These are phyloP conservation scores for Athripsodes cinereus DNA, from an alignment of 2,888 invertebrate genomes.

Conservation along the genomic window DNA sequence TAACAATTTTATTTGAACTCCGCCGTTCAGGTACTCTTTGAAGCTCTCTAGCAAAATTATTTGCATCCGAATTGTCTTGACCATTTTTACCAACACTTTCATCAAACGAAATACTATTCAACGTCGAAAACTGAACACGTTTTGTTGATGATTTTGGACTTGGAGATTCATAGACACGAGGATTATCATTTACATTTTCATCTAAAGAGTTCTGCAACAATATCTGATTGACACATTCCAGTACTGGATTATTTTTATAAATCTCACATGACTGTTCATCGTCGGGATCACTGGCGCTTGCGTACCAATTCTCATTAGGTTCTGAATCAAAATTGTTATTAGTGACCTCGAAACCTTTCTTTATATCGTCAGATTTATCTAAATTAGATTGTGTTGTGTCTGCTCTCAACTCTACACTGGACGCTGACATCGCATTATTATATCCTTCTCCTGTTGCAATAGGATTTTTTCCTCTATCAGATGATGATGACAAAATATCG, in stretches of 20 bases:
- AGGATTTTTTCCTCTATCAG: slow-evolving; percentile 27
- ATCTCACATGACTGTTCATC: slow-evolving; percentile 63
- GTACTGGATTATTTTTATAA: slow-evolving; percentile 74
- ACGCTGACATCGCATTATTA: not conserved
- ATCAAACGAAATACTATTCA: slow-evolving; percentile 55
- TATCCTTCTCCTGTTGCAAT: not conserved
- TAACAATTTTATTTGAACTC: slow-evolving; percentile 44
- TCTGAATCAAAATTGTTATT: slow-evolving; percentile 37
- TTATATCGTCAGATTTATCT: slow-evolving; percentile 28
- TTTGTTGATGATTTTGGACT: slow-evolving; percentile 49
- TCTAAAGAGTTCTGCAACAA: slow-evolving; percentile 67
- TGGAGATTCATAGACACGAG: slow-evolving; percentile 45
- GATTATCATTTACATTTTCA: slow-evolving; percentile 49
- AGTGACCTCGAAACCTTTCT: slow-evolving; percentile 2
- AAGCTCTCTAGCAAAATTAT: slow-evolving; percentile 16
- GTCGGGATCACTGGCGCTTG: slow-evolving; percentile 71
- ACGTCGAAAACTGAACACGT: slow-evolving; percentile 58
- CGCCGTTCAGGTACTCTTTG: slow-evolving; percentile 40
- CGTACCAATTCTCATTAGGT: slow-evolving; percentile 72
- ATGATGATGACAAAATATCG: slow-evolving; percentile 36
- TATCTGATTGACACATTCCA: slow-evolving; percentile 83
- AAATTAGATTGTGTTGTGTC: slow-evolving; percentile 7
- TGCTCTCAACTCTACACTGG: not conserved
- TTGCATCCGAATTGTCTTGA: slow-evolving; percentile 20
- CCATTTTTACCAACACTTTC: slow-evolving; percentile 41